A percentile compares a stretch with the other conserved stretches of the same genome.
phyloP scores from a whole-genome alignment of 1,140 invertebrate genomes.

The Linepithema humile region DNA sequence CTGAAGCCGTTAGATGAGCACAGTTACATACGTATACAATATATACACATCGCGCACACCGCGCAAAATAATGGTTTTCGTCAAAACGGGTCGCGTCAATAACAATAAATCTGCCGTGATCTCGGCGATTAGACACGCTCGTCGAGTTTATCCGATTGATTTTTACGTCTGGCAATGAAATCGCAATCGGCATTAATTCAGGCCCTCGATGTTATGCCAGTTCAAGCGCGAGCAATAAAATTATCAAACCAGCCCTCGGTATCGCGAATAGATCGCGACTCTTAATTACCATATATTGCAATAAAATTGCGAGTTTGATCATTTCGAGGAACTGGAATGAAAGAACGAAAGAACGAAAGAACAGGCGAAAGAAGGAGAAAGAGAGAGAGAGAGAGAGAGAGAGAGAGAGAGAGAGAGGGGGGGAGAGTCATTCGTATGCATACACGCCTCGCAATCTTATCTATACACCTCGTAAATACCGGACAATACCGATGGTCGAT shows the following conservation, averaged over 20 bases:
- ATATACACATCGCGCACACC: neutral
- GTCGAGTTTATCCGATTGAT: constrained; percentile 30
- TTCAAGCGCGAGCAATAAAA: constrained; percentile 16
- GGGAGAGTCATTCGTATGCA: constrained; percentile 46
- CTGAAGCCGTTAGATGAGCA: no score
- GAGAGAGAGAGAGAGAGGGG: neutral
- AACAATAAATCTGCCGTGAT: constrained; percentile 38
- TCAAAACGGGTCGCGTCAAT: constrained; percentile 9
- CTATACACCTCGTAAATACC: constrained; percentile 71
- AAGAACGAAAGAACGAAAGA: neutral
- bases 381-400: neutral
- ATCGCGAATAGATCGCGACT: neutral
- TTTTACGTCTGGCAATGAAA: constrained; percentile 40
- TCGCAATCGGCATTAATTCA: constrained; percentile 51
- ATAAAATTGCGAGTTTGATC: constrained; percentile 58
- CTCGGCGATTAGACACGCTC: neutral
- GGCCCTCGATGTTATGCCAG: neutral
- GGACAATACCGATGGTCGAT: constrained; percentile 58
- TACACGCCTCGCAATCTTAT: constrained; percentile 64
- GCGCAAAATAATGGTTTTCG: constrained; percentile 43
- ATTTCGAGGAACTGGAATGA: constrained; percentile 45
- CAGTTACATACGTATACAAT: neutral
- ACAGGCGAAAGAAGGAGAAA: neutral
- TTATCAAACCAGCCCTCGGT: constrained; percentile 12
- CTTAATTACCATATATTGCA: constrained; percentile 62